These are phyloP conservation scores for Lasius fuliginosus DNA, from an alignment of 2,888 invertebrate genomes.

Conservation along the genomic window DNA sequence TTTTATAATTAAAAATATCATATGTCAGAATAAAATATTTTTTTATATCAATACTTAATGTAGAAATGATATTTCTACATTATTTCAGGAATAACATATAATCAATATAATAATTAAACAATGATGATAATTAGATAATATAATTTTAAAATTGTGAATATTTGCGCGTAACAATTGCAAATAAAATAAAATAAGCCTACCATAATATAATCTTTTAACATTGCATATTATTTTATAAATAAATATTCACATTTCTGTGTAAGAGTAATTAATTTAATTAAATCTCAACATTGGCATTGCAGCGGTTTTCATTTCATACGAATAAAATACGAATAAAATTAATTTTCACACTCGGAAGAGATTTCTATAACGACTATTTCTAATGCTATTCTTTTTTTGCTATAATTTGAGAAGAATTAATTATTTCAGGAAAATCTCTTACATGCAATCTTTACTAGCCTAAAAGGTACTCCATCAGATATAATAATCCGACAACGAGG, in stretches of 20 bases:
- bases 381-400: too few species aligned
- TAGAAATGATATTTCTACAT: background rate
- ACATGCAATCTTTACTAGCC: background rate
- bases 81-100: background rate
- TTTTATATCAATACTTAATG: background rate
- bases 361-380: too few species aligned
- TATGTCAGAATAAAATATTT: background rate
- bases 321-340: too few species aligned
- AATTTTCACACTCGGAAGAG: too few species aligned
- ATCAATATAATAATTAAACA: background rate
- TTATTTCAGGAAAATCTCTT: background rate
- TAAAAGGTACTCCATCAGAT: background rate
- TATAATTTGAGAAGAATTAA: too few species aligned
- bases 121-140: background rate
- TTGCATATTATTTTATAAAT: background rate
- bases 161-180: background rate
- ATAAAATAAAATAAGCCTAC: background rate
- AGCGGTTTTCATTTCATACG: too few species aligned
- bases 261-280: too few species aligned
- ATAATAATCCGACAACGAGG: conserved; percentile 21
- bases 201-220: background rate
- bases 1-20: background rate
- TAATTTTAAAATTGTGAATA: background rate
- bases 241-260: background rate
- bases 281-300: too few species aligned